A percentile compares a stretch with the other conserved stretches of the same genome.
These are phyloP conservation scores for Yponomeuta cagnagella DNA, from an alignment of 2,888 invertebrate species.

Conservation along the genomic window DNA sequence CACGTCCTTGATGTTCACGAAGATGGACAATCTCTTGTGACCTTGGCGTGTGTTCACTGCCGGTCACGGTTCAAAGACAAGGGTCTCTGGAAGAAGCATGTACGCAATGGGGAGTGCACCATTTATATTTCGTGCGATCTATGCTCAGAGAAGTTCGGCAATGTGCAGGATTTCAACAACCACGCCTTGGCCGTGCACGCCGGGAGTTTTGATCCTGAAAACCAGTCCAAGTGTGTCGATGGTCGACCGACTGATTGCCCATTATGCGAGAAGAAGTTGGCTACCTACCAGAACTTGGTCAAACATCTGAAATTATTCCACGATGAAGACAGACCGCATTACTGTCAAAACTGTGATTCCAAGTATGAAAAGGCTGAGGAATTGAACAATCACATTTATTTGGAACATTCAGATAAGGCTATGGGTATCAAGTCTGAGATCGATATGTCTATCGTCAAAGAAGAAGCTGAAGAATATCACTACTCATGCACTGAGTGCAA, in stretches of 20 bases:
- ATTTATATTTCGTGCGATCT: constrained; percentile 74
- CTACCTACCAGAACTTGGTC: constrained; percentile 73
- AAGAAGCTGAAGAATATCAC: constrained; percentile 70
- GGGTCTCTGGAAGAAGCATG: constrained; percentile 62
- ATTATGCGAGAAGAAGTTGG: constrained; percentile 72
- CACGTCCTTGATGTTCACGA: constrained; percentile 69
- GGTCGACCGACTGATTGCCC: constrained; percentile 71
- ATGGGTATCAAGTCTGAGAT: constrained; percentile 42
- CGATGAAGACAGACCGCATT: constrained; percentile 66
- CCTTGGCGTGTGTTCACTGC: constrained; percentile 63
- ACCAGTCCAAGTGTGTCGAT: constrained; percentile 59
- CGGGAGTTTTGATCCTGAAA: constrained; percentile 61
- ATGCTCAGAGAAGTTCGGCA: constrained; percentile 62
- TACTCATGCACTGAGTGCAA: constrained; percentile 78
- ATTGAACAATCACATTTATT: constrained; percentile 76
- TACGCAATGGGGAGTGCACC: constrained; percentile 74
- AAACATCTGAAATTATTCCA: constrained; percentile 73
- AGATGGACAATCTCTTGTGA: constrained; percentile 62
- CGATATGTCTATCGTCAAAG: constrained; percentile 65
- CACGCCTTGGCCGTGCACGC: constrained; percentile 66
- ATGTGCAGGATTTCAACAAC: constrained; percentile 66
- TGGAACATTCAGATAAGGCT: constrained; percentile 70
- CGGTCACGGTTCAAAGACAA: constrained; percentile 63
- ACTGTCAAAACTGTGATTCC: constrained; percentile 77
- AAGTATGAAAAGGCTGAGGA: constrained; percentile 73